These are phyloP conservation scores for Pseudopipra pipra DNA, from an alignment of 2,113 vertebrate genomes.

Conservation along the genomic window DNA sequence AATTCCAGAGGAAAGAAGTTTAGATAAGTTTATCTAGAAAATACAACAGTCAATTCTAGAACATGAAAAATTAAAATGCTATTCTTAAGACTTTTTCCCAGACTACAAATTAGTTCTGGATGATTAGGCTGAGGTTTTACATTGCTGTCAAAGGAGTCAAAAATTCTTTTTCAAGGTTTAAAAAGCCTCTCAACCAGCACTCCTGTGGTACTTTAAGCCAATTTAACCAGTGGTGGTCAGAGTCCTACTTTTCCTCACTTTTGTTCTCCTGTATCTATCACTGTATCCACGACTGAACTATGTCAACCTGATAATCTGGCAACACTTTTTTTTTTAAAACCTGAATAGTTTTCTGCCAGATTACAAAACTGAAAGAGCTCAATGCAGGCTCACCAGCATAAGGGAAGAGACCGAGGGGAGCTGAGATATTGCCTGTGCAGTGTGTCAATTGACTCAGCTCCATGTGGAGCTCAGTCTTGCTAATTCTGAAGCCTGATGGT, in stretches of 20 bases:
- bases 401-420: not conserved
- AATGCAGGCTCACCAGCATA: not conserved
- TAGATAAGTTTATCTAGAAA: not conserved
- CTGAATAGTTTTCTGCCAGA: not conserved
- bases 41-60: not conserved
- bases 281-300: not conserved
- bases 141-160: not conserved
- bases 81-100: not conserved
- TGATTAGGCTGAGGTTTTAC: not conserved
- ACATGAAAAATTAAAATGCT: not conserved
- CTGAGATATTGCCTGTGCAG: not conserved
- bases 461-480: not conserved
- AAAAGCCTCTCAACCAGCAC: not conserved
- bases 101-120: slow-evolving; percentile 18
- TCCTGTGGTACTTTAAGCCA: not conserved
- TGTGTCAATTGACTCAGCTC: not conserved
- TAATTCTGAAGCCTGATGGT: not conserved
- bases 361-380: not conserved
- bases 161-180: not conserved
- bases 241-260: not conserved
- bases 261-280: not conserved
- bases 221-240: not conserved
- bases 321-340: not conserved
- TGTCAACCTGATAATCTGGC: not conserved
- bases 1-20: not conserved